phyloP scores from a whole-genome alignment of 2,113 vertebrate genomes.

The Phyllostomus discolor region DNA sequence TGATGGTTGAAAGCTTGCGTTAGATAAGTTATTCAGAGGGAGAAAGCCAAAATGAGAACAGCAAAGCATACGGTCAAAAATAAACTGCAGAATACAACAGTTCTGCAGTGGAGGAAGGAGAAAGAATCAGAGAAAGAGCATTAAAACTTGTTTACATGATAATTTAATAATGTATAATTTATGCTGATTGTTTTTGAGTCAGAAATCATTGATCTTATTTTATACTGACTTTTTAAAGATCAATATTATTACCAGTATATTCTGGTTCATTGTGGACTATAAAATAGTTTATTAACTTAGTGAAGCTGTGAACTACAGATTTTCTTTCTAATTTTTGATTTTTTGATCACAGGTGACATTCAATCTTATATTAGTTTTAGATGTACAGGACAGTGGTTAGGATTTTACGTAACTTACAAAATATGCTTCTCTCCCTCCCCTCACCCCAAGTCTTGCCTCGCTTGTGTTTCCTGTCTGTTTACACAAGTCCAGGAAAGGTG shows the following conservation, averaged over 20 bases:
- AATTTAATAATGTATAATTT: not conserved
- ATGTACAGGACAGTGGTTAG: not conserved
- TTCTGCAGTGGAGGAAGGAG: not conserved
- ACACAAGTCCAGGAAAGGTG: not conserved
- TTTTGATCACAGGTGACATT: not conserved
- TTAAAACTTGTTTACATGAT: not conserved
- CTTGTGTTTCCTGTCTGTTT: not conserved
- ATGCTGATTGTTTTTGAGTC: not conserved
- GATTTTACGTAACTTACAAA: not conserved
- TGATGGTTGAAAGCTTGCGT: not conserved
- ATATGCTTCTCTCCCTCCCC: not conserved
- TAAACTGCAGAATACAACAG: not conserved
- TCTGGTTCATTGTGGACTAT: not conserved
- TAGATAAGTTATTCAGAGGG: not conserved
- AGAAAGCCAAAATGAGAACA: not conserved
- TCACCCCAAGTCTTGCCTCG: not conserved
- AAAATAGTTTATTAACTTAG: not conserved
- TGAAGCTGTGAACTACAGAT: not conserved
- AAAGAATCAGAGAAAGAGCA: not conserved
- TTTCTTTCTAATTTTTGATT: not conserved
- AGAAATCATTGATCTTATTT: not conserved
- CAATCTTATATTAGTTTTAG: not conserved
- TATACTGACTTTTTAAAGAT: not conserved
- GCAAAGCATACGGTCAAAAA: not conserved
- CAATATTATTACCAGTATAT: not conserved